These are phyloP conservation scores for Apeltes quadracus DNA, from an alignment of 2,113 vertebrate genomes.

Conservation along the genomic window DNA sequence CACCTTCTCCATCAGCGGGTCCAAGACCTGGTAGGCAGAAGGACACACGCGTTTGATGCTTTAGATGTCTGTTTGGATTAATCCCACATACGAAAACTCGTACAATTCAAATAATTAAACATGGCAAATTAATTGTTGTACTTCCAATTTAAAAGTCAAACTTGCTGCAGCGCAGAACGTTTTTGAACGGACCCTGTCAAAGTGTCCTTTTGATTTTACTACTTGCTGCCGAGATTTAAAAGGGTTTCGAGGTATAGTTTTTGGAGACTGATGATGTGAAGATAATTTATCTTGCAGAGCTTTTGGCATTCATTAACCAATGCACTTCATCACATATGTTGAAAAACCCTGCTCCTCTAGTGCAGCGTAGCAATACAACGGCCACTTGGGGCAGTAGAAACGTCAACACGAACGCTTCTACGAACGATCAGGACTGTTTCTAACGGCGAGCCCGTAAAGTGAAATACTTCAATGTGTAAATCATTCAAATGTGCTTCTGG, in stretches of 20 bases:
- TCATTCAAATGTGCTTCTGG: neutral
- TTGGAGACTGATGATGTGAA: neutral
- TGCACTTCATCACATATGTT: neutral
- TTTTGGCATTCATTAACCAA: neutral
- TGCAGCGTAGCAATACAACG: neutral
- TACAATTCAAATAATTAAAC: neutral
- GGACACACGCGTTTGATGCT: neutral
- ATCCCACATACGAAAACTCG: neutral
- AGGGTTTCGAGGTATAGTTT: neutral
- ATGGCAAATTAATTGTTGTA: neutral
- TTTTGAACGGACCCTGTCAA: neutral
- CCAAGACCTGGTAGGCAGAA: conserved; percentile 85
- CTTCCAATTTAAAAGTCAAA: neutral
- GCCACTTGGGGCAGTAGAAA: neutral
- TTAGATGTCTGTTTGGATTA: neutral
- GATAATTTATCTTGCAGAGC: neutral
- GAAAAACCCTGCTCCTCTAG: neutral
- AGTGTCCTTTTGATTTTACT: conserved; percentile 9
- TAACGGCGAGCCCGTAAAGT: neutral
- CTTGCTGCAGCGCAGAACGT: neutral
- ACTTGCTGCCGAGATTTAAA: neutral
- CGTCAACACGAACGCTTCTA: neutral
- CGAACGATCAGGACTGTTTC: neutral
- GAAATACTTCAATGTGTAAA: neutral
- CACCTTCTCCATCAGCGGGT: conserved; percentile 83